A percentile compares a stretch with the other conserved stretches of the same genome.
These are phyloP conservation scores for Portunus trituberculatus DNA, from an alignment of 1,140 invertebrate species.

Conservation along the genomic window DNA sequence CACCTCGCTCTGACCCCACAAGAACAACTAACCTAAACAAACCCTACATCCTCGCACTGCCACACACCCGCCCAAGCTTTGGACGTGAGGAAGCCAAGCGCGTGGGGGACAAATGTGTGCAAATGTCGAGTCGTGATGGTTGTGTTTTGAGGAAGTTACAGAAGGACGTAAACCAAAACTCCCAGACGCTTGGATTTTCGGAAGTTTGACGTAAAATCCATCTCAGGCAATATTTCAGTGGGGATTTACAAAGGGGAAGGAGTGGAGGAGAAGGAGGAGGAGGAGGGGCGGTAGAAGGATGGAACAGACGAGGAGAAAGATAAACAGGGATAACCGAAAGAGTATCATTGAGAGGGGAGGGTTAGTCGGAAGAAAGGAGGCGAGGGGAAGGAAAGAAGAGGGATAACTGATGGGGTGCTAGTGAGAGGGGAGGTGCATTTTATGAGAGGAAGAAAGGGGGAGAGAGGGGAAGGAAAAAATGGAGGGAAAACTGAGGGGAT, in stretches of 20 bases:
- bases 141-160: background rate
- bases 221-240: background rate
- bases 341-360: background rate
- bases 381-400: background rate
- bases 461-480: too few relatives aligned
- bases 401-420: too few relatives aligned
- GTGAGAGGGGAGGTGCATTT: too few relatives aligned
- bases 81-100: too few relatives aligned
- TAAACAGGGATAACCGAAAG: background rate
- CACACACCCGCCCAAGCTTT: background rate
- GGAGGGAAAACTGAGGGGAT: too few relatives aligned
- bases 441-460: too few relatives aligned
- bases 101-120: too few relatives aligned
- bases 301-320: background rate
- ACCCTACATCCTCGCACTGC: background rate
- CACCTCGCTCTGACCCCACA: background rate
- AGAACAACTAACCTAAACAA: too few relatives aligned
- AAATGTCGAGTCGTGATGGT: too few relatives aligned
- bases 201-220: background rate
- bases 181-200: background rate
- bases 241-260: background rate
- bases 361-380: background rate
- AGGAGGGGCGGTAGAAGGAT: background rate
- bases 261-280: too few relatives aligned
- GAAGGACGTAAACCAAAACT: background rate